phyloP scores from a whole-genome alignment of 1,140 invertebrate genomes.

The Mamestra configurata region DNA sequence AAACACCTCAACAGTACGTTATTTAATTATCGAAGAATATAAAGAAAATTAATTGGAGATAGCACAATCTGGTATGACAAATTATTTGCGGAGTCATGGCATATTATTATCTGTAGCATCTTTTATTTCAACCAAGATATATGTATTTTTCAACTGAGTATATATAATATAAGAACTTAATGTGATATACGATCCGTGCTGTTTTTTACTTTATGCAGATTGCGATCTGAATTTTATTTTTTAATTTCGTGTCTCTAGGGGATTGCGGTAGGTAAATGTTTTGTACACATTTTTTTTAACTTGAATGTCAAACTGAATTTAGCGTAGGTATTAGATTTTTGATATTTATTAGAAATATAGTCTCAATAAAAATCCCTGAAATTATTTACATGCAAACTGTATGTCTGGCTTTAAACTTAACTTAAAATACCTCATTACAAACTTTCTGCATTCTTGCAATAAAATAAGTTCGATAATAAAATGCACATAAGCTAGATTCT shows the following conservation, averaged over 20 bases:
- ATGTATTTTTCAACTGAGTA: too few species aligned
- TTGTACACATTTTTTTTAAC: too few species aligned
- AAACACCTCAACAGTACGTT: background rate
- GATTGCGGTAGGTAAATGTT: too few species aligned
- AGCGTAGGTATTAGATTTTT: too few species aligned
- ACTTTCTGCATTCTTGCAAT: background rate
- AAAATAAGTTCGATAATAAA: background rate
- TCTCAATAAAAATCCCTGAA: too few species aligned
- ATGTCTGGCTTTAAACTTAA: too few species aligned
- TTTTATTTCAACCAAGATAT: too few species aligned
- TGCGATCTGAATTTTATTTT: background rate
- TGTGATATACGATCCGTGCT: background rate
- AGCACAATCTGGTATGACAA: background rate
- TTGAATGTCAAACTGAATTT: too few species aligned
- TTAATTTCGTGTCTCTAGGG: too few species aligned
- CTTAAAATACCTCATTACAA: background rate
- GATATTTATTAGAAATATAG: background rate
- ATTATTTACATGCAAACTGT: too few species aligned
- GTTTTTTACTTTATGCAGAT: background rate
- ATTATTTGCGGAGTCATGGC: background rate
- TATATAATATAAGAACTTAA: background rate
- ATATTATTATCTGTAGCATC: background rate
- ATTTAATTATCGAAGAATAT: background rate
- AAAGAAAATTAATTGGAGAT: background rate
- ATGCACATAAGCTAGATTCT: background rate